Evolutionary conservation across 2,888 invertebrate species (phyloP), one percentile per base, ranked within the genome.

Genomic region (Hirtodrosophila alboralis): DNA sequence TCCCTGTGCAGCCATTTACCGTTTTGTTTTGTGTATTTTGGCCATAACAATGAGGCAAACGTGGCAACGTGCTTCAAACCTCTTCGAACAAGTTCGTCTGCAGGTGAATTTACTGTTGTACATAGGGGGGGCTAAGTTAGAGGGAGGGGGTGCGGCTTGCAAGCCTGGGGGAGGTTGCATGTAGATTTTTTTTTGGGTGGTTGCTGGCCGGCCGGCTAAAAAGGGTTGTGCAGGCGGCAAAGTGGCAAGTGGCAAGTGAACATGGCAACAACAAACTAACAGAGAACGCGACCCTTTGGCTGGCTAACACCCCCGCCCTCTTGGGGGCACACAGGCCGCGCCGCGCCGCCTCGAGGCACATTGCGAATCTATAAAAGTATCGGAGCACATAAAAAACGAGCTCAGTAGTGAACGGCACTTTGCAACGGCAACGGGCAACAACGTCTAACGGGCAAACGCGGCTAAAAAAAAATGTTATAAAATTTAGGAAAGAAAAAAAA

Each of bases 371-470:
- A 90, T 90, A 90, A 90, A 89, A 90, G 86, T 89, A 87, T 87
- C 87, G 83, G 86, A 58, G 84, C 84, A 87, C 85, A 79, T 85
- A 88, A 88, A 88, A 85, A 85, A 87, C 87, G 86, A 86, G 88
- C 90, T 90, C 90, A 90, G 90, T 90, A 86, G 88, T 86, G 87
- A 87, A 89, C 88, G 89, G 88, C 86, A 85, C 88, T 88, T 90
- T 85, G 84, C 73, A 84, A 72, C 62, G 58, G 37, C 40, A 71
- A 58, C 74, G 61, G 81, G 51, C 57, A 62, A 52, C 16, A 26
- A 23, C 30, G 28, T 12, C 8, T 10, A 52, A 54, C 48, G 43
- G 27, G 21, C 4, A 28, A 53, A 33, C 27, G 40, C 40, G 30
- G 34, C 38, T 44, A 28, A 30, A 58, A 66, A 58, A 40, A 33